Base-by-base conservation (phyloP, 2,113 vertebrate genomes). In the Gobius niger region DNA sequence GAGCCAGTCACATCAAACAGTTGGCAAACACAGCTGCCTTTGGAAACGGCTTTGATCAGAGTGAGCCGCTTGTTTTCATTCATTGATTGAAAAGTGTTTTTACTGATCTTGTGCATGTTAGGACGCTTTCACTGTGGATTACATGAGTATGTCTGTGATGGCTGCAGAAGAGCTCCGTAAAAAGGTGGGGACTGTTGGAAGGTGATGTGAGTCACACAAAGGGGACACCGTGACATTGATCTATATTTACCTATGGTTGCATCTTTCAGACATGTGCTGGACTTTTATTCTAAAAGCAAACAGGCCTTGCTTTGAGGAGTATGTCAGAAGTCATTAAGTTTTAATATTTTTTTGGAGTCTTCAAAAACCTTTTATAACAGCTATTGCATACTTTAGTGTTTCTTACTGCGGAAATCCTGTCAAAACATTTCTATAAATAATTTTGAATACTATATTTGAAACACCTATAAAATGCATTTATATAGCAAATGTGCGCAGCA, bases 1-100 rank as follows among this genome's bases (percentile, higher is more conserved):
- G 63, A 75, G 89, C 90, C 91, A 92, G 84, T 78, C 84, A 89
- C 88, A 90, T 93, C 90, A 92, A 90, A 89, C 87, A 73, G 60
- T 79, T 67, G 54, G 79, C 82, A 83, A 87, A 75, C 73, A 67
- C 81, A 82, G 75, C 76, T 74, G 53, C 70, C 77, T 82, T 78
- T 73, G 62, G 61, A 74, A 63, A 68, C 81, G 76, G 63, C 77
- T 92, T 92, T 91, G 88, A 92, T 92, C 88, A 73, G 64, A 60
- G 64, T 61, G 67, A 54, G 59, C 40, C 54, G 1, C 44, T 68
- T 73, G 44, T 73, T 68, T 67, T 79, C 44, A 72, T 62, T 65
- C 75, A 67, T 81, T 68, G 65, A 40, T 57, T 75, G 66, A 72
- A 82, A 85, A 71, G 75, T 82, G 57, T 65, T 68, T 73, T 76